Evolutionary conservation across 2,888 invertebrate genomes (phyloP), one percentile per base, ranked within the genome.

Genomic region (Oscheius sp.): DNA sequence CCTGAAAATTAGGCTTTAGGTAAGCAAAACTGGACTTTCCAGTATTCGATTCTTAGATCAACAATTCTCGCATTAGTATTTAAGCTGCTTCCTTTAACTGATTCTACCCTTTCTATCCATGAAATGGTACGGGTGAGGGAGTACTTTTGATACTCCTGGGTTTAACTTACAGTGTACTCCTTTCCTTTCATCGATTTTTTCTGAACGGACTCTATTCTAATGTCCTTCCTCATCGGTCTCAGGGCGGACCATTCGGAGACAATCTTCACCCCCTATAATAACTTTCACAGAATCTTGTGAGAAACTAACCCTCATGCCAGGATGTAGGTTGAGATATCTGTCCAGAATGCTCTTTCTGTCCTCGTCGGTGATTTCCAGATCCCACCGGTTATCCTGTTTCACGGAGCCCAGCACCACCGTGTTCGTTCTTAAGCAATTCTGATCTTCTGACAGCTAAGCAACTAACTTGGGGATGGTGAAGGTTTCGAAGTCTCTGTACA

Each of bases 401-500:
- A 82, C 79, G 5, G 83, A 78, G 13, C 83, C 83, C 68, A 83
- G 76, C 59, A 74, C 78, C 11, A 83, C 82, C 0, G 74, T 74
- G 50, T 82, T 77, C 29, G 78, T 78, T 11, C 80, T 82, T 33
- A 70, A 80, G 48, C 7, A 21, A 35, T 9, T 9, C 21, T n/a
- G 21, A 21, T 21, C 21, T 21, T 21, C 21, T 21, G 21, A 21
- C 21, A 21, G 21, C 21, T 21, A 21, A 21, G 21, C 21, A 21
- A 21, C 57, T 72, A 58, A 81, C 84, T 78, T 79, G 13, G 84
- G 84, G 76, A 84, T 84, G 42, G 83, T 80, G 70, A 82, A 82
- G 7, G 80, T 83, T 10, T 42, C 57, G 59, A 83, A 83, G 51
- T 84, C 82, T 29, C 81, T 70, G 63, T 84, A 96, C 87, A 94